A percentile compares a stretch with the other conserved stretches of the same genome.
phyloP scores from a whole-genome alignment of 2,888 invertebrate genomes.

The Drosophila meridiana region DNA sequence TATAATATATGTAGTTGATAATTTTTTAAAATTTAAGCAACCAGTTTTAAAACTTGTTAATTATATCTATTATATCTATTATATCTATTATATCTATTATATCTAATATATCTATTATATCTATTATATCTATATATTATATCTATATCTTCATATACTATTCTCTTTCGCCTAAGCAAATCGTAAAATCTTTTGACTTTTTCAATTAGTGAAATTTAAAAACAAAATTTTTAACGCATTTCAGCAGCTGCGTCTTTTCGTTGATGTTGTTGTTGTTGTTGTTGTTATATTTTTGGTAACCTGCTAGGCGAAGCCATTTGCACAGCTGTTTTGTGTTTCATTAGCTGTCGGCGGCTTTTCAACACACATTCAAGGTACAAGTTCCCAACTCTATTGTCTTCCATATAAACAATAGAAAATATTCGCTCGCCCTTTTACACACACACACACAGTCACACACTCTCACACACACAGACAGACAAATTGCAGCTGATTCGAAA shows the following conservation, averaged over 20 bases:
- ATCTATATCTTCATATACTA: background rate
- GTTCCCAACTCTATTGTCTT: constrained; percentile 72
- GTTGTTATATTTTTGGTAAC: constrained; percentile 10
- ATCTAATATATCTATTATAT: background rate
- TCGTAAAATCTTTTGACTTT: background rate
- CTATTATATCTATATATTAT: background rate
- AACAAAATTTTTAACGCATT: constrained; percentile 8
- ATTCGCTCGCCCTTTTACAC: constrained; percentile 66
- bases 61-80: background rate
- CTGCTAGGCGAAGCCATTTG: constrained; percentile 42
- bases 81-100: background rate
- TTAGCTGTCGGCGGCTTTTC: constrained; percentile 46
- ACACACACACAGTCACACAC: constrained; percentile 19
- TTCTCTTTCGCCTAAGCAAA: background rate
- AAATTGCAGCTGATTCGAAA: constrained; percentile 57
- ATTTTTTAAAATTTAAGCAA: too few relatives aligned
- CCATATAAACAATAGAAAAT: constrained; percentile 57
- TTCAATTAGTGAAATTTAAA: constrained; percentile 12
- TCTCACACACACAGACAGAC: constrained; percentile 4
- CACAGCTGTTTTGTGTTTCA: constrained; percentile 64
- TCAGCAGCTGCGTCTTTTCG: constrained; percentile 6
- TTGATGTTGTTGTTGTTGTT: background rate
- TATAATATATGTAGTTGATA: too few relatives aligned
- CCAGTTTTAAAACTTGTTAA: too few relatives aligned
- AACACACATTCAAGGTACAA: constrained; percentile 73